Base-by-base conservation (phyloP, 1,140 invertebrate species). In the Lasioglossum baleicum region DNA sequence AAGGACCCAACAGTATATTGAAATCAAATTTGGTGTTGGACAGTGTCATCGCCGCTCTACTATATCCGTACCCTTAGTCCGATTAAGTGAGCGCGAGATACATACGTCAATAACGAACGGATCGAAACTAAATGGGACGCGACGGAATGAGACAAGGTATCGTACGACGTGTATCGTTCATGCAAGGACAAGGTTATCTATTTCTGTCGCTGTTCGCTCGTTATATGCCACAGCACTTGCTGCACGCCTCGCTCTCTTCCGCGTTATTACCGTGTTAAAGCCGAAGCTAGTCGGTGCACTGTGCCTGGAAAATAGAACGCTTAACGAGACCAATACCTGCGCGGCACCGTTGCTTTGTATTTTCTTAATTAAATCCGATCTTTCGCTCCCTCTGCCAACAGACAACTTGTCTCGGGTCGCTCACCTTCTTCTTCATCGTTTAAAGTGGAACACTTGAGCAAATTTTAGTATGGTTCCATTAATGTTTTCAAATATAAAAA, bases 331-430 rank as follows among this genome's bases (percentile, higher is more conserved):
- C 20, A 26, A 48, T n/a, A n/a, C 13, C 42, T 15, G 20, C 7
- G n/a, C n/a, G 4, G 44, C 44, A 48, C n/a, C 65, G 10, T 26
- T 3, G 58, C 58, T 26, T 22, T 60, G 58, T 60, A 26, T 26
- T 68, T 26, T 76, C 44, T 31, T 3, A n/a, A 81, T 81, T 94
- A 20, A 7, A n/a, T 58, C 17, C 56, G 20, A 58, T 7, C 20
- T 8, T 58, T 2, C 8, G 20, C 20, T 48, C 13, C 20, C 6
- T 53, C 17, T 4, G 35, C 35, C 35, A 35, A 35, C 35, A 5
- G 15, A 3, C 51, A 20, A 20, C 15, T 3, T 48, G 44, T 13
- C 10, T 11, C 44, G 11, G 15, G 51, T 53, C 13, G 13, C 15
- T 53, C 51, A 53, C 51, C 51, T 53, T 48, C 44, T 48, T 11